These are phyloP conservation scores for Boulengeromyrus knoepffleri DNA, from an alignment of 2,113 vertebrate species.

Conservation along the genomic window DNA sequence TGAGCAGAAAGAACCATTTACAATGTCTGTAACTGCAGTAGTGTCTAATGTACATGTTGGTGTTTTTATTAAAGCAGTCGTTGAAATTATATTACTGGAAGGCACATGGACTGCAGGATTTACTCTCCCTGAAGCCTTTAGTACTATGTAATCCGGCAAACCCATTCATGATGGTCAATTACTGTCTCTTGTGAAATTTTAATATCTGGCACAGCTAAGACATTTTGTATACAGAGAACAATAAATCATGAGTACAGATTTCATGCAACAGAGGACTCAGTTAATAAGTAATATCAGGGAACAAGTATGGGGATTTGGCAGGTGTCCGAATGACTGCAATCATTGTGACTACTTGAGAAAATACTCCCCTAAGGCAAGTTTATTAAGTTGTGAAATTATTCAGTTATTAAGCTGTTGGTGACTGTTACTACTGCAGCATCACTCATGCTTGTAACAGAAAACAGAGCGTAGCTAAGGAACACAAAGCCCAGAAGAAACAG, in stretches of 20 bases:
- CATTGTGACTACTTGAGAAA: neutral
- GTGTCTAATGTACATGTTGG: neutral
- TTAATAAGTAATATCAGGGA: neutral
- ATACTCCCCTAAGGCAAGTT: neutral
- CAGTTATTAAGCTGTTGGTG: neutral
- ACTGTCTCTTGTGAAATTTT: neutral
- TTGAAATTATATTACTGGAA: neutral
- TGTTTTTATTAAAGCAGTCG: neutral
- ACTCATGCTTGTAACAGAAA: neutral
- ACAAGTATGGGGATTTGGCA: neutral
- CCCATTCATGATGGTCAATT: neutral
- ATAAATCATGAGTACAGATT: neutral
- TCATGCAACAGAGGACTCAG: neutral
- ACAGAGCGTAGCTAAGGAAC: neutral
- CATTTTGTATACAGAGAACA: neutral
- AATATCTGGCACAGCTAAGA: neutral
- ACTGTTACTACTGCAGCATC: neutral
- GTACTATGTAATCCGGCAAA: neutral
- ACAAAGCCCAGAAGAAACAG: neutral
- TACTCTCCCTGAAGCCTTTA: neutral
- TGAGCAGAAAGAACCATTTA: neutral
- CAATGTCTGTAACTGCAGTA: neutral
- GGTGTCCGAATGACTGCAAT: neutral
- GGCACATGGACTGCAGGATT: neutral
- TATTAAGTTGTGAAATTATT: constrained; percentile 7